Conservation (phyloP, 2,797 vertebrate species). For the Caiman crocodilus region DNA sequence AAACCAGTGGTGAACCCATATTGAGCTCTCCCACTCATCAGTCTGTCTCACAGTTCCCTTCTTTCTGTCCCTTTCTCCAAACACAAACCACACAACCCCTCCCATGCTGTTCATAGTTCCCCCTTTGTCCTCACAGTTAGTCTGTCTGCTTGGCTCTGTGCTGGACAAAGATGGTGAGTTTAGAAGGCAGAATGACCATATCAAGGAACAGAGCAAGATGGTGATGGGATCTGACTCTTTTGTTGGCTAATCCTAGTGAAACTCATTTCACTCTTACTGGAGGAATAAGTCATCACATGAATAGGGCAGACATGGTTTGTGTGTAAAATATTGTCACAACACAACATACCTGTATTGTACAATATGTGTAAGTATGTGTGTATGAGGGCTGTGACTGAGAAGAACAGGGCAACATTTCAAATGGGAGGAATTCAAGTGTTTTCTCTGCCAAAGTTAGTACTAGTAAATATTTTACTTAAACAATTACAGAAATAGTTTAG, state of each 20-base stretch:
- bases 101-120: not conserved
- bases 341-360: too few species aligned
- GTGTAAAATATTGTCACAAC: not conserved
- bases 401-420: not conserved
- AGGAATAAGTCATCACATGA: not conserved
- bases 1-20: too few species aligned
- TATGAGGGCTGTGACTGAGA: not conserved
- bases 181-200: not conserved
- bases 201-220: not conserved
- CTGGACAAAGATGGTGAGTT: not conserved
- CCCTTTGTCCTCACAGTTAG: not conserved
- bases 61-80: not conserved
- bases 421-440: not conserved
- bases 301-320: not conserved
- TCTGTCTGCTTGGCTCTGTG: not conserved
- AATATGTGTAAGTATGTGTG: not conserved
- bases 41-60: not conserved
- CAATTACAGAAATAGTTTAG: not conserved
- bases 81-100: not conserved
- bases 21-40: not conserved
- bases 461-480: not conserved
- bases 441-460: not conserved
- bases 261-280: not conserved
- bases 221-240: not conserved
- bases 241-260: not conserved